These are phyloP conservation scores for Turdus rufiventris DNA, from an alignment of 2,113 vertebrate genomes.

Conservation along the genomic window DNA sequence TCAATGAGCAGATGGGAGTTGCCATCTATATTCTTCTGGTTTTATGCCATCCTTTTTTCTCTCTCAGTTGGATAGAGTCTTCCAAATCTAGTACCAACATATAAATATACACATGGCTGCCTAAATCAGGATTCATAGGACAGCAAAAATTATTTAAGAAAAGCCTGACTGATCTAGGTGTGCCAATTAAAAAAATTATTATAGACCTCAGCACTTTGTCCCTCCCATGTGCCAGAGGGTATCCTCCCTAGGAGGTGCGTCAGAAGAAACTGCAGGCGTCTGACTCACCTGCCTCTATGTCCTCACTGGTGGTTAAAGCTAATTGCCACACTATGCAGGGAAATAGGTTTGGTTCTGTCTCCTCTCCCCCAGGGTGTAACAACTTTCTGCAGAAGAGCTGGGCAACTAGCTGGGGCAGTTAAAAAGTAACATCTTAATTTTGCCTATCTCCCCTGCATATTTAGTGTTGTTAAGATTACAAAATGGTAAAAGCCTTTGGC, in stretches of 20 bases:
- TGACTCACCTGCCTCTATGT: background rate
- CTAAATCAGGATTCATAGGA: background rate
- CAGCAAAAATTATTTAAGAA: background rate
- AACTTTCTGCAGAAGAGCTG: background rate
- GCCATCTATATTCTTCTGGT: background rate
- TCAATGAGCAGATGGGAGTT: background rate
- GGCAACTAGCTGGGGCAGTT: background rate
- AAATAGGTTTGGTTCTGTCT: background rate
- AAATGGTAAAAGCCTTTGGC: background rate
- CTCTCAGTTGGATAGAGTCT: background rate
- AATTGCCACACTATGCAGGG: background rate
- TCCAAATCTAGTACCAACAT: background rate
- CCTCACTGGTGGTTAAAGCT: background rate
- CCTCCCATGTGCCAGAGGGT: background rate
- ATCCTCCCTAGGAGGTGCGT: background rate
- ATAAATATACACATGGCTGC: background rate
- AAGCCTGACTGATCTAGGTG: background rate
- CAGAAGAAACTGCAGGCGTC: background rate
- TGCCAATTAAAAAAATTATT: background rate
- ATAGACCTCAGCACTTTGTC: background rate
- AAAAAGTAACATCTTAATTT: background rate
- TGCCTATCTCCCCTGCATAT: background rate
- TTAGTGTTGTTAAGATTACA: background rate
- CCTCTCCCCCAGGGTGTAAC: conserved; percentile 11
- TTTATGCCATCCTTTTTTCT: background rate